Evolutionary conservation across 2,888 invertebrate species (phyloP).

Genomic region (Drosophila nr. perissopoda): DNA sequence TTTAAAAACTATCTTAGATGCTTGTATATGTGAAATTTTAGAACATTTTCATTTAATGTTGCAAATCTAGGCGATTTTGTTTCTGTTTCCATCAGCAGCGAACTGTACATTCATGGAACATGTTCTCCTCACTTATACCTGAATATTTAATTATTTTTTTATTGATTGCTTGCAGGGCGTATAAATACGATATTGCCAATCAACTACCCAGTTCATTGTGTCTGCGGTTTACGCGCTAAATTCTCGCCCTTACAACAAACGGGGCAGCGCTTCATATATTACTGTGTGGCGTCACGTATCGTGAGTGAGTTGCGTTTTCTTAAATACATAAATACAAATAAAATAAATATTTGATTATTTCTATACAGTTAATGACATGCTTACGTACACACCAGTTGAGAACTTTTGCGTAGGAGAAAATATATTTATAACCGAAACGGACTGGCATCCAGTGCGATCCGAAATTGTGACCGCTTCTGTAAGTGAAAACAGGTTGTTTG

Average conservation of each 20-base stretch:
- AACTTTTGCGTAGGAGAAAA: accelerated
- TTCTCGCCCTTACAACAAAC: not conserved
- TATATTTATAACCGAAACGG: accelerated
- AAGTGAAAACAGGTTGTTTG: not conserved
- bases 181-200: too few species aligned
- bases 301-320: not conserved
- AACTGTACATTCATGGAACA: not conserved
- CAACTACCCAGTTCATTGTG: too few species aligned
- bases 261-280: not conserved
- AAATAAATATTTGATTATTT: not conserved
- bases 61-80: not conserved
- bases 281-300: too few species aligned
- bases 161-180: not conserved
- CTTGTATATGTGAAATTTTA: not conserved
- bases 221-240: too few species aligned
- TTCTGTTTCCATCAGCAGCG: not conserved
- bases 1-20: not conserved
- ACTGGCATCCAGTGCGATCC: not conserved
- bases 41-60: too few species aligned
- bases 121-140: not conserved
- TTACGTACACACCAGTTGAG: not conserved
- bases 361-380: not conserved
- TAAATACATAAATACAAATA: not conserved
- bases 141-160: not conserved
- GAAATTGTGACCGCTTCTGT: not conserved